Evolutionary conservation across 2,888 invertebrate species (phyloP), one percentile per base, ranked within the genome.

Genomic region (Syrista parreyssii): DNA sequence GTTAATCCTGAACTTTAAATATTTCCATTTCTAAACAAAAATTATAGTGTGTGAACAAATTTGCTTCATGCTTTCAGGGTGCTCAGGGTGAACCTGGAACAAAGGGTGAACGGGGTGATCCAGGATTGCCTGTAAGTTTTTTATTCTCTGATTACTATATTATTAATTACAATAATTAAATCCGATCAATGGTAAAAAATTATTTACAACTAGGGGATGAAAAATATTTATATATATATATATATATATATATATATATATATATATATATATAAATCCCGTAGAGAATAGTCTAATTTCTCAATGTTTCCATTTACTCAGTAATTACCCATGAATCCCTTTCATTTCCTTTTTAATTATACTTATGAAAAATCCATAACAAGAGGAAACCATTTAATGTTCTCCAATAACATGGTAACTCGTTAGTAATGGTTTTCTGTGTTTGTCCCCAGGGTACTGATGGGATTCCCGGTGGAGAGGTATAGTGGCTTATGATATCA

Each of bases 71-170:
- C 79, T 90, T 90, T 82, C 91, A 97, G 97, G 98, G 98, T 86
- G 97, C 97, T 85, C 96, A 97, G 92, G 98, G 98, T 86, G 97
- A 98, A 92, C 96, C 96, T 77, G 98, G 98, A 85, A 95, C 94
- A 89, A 98, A 98, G 93, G 98, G 98, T 85, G 98, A 98, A 93
- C 94, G 97, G 83, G 98, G 98, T 76, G 98, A 98, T 92, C 97
- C 97, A 84, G 98, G 98, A 89, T 93, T 98, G 89, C 97, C 98
- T 91, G 98, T 97, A 95, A 94, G 96, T 95, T 81, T 79, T 79
- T 78, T 34, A 36, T 55, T 9, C 23, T 9, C 9, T 23, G 40
- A 40, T 40, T 15, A 15, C 6, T 40, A 6, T 15, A 40, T 40
- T 40, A 40, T 40, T 40, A 40, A 40, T 40, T 15, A 15, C 6